phyloP scores from a whole-genome alignment of 2,888 invertebrate species.

The Eupithecia insigniata region DNA sequence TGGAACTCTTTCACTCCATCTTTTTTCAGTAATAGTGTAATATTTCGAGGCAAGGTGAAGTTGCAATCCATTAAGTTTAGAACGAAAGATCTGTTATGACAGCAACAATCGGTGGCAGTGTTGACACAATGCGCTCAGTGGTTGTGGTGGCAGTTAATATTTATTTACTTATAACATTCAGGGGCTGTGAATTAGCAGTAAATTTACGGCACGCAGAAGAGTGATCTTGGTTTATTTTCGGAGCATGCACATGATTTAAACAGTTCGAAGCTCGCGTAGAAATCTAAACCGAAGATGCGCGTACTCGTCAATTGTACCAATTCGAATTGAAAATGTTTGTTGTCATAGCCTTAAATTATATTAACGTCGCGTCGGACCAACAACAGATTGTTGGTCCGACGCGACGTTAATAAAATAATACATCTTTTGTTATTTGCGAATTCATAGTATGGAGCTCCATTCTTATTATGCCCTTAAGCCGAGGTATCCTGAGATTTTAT shows the following conservation, averaged over 20 bases:
- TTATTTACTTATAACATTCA: conserved; percentile 82
- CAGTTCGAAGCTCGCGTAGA: conserved; percentile 59
- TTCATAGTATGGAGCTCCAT: conserved; percentile 28
- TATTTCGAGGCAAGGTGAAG: conserved; percentile 17
- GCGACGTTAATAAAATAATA: background rate
- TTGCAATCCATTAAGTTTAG: conserved; percentile 64
- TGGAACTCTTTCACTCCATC: background rate
- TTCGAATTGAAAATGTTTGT: background rate
- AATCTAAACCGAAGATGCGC: conserved; percentile 65
- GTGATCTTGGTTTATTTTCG: conserved; percentile 80
- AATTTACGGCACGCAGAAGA: conserved; percentile 79
- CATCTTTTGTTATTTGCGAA: conserved; percentile 8
- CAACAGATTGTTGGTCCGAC: conserved; percentile 22
- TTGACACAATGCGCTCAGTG: conserved; percentile 71
- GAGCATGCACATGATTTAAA: conserved; percentile 77
- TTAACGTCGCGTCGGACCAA: too few relatives aligned
- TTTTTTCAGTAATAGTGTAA: conserved; percentile 2
- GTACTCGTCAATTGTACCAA: conserved; percentile 42
- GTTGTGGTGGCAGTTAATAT: conserved; percentile 74
- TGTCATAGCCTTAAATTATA: background rate
- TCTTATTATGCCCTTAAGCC: conserved; percentile 29
- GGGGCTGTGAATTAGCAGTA: conserved; percentile 83
- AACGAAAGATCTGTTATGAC: conserved; percentile 79
- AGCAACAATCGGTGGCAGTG: conserved; percentile 68
- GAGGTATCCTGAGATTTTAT: conserved; percentile 39